Percentiles rank a stretch among this genome's conserved stretches.
These are phyloP conservation scores for Solea senegalensis DNA, from an alignment of 2,113 vertebrate species.

Conservation along the genomic window DNA sequence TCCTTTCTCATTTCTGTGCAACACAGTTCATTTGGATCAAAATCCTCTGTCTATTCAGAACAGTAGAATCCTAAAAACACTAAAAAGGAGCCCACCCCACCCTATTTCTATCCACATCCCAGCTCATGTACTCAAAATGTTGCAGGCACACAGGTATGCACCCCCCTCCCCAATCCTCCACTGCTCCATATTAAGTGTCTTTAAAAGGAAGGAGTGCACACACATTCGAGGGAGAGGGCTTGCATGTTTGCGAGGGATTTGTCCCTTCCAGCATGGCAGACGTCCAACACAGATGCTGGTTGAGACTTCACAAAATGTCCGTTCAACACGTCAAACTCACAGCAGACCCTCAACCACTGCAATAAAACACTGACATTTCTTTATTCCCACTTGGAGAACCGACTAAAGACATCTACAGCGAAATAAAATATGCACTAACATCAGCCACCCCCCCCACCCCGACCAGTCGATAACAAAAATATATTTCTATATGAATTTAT, in stretches of 20 bases:
- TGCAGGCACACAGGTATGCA: slow-evolving; percentile 77
- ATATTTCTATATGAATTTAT: slow-evolving; percentile 92
- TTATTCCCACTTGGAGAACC: slow-evolving; percentile 49
- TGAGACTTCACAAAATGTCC: slow-evolving; percentile 53
- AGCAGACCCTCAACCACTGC: slow-evolving; percentile 54
- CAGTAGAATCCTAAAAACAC: slow-evolving; percentile 79
- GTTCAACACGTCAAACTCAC: slow-evolving; percentile 42
- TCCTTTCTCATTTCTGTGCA: slow-evolving; percentile 78
- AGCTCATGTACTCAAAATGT: slow-evolving; percentile 67
- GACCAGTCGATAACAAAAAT: slow-evolving; percentile 90
- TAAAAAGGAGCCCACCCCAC: slow-evolving; percentile 83
- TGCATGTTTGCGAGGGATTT: slow-evolving; percentile 56
- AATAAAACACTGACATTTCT: slow-evolving; percentile 73
- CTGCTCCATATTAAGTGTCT: slow-evolving; percentile 69
- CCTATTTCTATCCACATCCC: slow-evolving; percentile 52
- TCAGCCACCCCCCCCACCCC: slow-evolving; percentile 25
- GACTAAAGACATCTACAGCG: slow-evolving; percentile 60
- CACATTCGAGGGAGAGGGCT: slow-evolving; percentile 75
- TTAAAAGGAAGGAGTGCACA: slow-evolving; percentile 74
- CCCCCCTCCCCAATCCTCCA: slow-evolving; percentile 70
- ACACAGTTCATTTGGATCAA: slow-evolving; percentile 83
- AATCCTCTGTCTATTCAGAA: slow-evolving; percentile 82
- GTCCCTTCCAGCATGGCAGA: slow-evolving; percentile 60
- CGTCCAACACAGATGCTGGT: slow-evolving; percentile 53
- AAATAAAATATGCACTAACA: slow-evolving; percentile 67